phyloP scores from a whole-genome alignment of 2,113 vertebrate genomes.

The Pangasianodon hypophthalmus region DNA sequence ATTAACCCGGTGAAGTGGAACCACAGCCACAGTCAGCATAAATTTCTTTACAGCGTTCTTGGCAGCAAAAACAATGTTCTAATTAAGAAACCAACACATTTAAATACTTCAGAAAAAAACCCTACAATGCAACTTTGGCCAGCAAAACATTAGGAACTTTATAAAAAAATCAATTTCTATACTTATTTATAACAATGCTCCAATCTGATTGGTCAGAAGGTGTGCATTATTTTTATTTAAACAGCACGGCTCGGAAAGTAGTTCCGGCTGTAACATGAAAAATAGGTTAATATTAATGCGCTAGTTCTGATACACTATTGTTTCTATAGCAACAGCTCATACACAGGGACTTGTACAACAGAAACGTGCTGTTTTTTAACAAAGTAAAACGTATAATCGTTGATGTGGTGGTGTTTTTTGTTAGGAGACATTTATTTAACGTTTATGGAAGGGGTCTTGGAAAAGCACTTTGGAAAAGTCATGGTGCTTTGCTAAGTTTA shows the following conservation, averaged over 20 bases:
- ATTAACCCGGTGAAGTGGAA: neutral
- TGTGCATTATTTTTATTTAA: neutral
- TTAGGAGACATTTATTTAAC: neutral
- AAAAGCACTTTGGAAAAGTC: neutral
- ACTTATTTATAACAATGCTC: neutral
- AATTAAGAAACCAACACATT: neutral
- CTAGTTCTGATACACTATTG: neutral
- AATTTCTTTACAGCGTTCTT: neutral
- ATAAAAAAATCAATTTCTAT: neutral
- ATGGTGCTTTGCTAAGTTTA: neutral
- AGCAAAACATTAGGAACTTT: neutral
- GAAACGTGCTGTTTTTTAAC: neutral
- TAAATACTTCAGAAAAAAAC: neutral
- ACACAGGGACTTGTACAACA: neutral
- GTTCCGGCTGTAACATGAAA: neutral
- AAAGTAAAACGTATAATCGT: neutral
- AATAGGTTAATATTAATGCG: neutral
- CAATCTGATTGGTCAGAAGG: neutral
- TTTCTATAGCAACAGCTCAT: neutral
- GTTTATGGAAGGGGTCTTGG: neutral
- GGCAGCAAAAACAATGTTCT: neutral
- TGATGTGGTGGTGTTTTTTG: neutral
- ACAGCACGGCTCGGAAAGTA: neutral
- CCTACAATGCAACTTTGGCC: neutral
- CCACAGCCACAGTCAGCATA: conserved; percentile 4